Conservation (phyloP, 2,797 vertebrate species). For the Enoplosus armatus region DNA sequence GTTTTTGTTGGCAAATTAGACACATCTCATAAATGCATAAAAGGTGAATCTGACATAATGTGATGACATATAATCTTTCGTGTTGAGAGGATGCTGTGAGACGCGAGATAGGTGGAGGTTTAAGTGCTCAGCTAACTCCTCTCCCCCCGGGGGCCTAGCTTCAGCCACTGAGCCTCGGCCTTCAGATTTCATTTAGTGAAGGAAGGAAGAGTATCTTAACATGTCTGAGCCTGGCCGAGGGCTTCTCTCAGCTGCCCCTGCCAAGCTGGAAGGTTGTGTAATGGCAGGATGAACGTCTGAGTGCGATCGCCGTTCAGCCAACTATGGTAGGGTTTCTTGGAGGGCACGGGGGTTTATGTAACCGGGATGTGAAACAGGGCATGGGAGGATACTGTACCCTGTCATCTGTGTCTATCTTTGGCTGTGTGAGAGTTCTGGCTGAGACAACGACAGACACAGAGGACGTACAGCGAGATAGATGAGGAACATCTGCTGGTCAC, state of each 20-base stretch:
- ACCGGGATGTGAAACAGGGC: constrained; percentile 46
- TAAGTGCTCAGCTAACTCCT: constrained; percentile 12
- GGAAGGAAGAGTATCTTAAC: constrained; percentile 43
- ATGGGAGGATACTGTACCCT: constrained; percentile 56
- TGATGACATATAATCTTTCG: not conserved
- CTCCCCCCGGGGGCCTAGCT: constrained; percentile 1
- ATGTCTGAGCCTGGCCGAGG: constrained; percentile 15
- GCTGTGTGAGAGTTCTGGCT: constrained; percentile 36
- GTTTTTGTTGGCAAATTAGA: not conserved
- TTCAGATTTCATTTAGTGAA: constrained; percentile 67
- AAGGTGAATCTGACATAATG: not conserved
- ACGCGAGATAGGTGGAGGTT: constrained; percentile 27
- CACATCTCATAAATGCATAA: not conserved
- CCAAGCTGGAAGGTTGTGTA: constrained; percentile 57
- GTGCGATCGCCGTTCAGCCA: constrained; percentile 38
- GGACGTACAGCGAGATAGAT: constrained; percentile 18
- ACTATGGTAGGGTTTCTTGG: constrained; percentile 45
- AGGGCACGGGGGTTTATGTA: constrained; percentile 50
- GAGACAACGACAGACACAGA: constrained; percentile 8
- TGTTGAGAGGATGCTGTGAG: not conserved
- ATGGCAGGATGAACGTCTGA: constrained; percentile 52
- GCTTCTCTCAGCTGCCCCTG: constrained; percentile 32
- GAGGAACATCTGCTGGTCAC: constrained; percentile 42
- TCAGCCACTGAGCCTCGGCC: constrained; percentile 47
- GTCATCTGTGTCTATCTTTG: constrained; percentile 63